These are phyloP conservation scores for Enteromius treurensis DNA, from an alignment of 2,797 vertebrate genomes.

Conservation along the genomic window DNA sequence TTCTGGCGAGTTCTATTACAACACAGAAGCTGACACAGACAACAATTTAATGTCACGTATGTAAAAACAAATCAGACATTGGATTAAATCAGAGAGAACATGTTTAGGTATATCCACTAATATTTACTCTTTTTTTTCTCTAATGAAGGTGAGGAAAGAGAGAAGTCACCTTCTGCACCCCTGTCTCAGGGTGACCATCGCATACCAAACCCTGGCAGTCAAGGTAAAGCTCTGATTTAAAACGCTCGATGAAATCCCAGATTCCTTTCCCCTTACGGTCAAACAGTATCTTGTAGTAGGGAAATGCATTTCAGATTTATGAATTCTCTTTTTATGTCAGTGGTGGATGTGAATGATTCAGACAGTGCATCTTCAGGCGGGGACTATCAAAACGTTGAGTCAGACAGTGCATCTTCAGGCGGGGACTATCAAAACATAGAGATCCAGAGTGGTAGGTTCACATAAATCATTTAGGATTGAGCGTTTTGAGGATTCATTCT, in stretches of 20 bases:
- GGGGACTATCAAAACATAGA: conserved; percentile 59
- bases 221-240: not conserved
- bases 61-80: not conserved
- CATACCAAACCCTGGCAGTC: not conserved
- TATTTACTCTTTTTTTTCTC: not conserved
- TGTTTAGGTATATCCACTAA: not conserved
- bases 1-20: conserved; percentile 55
- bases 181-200: not conserved
- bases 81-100: not conserved
- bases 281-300: not conserved
- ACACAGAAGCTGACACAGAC: conserved; percentile 1
- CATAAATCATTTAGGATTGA: not conserved
- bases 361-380: no score
- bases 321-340: conserved; percentile 25
- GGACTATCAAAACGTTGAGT: no score
- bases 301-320: not conserved
- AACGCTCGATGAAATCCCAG: not conserved
- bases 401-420: conserved; percentile 61
- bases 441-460: conserved; percentile 45
- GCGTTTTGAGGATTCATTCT: not conserved
- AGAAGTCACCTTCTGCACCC: not conserved
- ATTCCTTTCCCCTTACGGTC: not conserved
- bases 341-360: conserved; percentile 31
- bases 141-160: not conserved
- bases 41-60: conserved; percentile 40